These are phyloP conservation scores for Ptilonorhynchus violaceus DNA, from an alignment of 2,113 vertebrate genomes.

Conservation along the genomic window DNA sequence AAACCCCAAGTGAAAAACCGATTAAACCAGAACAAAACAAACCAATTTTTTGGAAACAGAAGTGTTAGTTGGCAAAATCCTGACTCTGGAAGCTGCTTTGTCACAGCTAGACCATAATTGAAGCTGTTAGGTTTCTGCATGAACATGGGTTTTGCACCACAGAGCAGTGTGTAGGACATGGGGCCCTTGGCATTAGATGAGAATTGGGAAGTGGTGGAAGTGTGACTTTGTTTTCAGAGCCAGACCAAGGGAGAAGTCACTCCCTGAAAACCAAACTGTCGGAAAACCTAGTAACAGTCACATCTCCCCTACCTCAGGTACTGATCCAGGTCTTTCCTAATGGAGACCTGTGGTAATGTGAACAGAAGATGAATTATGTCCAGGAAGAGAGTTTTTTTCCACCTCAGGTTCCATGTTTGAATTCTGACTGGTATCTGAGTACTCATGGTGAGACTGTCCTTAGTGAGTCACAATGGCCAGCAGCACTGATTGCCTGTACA, in stretches of 20 bases:
- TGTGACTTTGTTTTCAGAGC: neutral
- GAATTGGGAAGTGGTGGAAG: neutral
- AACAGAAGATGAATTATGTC: neutral
- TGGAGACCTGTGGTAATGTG: neutral
- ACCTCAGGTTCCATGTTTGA: neutral
- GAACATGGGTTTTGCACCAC: neutral
- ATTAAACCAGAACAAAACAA: slow-evolving; percentile 4
- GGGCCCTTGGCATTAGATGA: neutral
- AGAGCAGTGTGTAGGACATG: neutral
- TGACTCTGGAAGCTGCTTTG: neutral
- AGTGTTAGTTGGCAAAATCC: neutral
- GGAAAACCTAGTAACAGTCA: neutral
- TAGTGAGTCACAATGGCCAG: neutral
- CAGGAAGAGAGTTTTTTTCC: neutral
- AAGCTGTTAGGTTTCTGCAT: neutral
- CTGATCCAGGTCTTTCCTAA: neutral
- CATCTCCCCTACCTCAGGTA: neutral
- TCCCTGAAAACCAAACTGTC: neutral
- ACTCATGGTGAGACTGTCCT: neutral
- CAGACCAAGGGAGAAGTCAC: neutral
- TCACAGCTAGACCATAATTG: neutral
- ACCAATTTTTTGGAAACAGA: neutral
- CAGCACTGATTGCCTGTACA: neutral
- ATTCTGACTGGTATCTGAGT: neutral
- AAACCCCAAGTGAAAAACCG: neutral